A percentile compares a stretch with the other conserved stretches of the same genome.
phyloP scores from a whole-genome alignment of 2,888 invertebrate genomes.

The Chloromyia formosa region DNA sequence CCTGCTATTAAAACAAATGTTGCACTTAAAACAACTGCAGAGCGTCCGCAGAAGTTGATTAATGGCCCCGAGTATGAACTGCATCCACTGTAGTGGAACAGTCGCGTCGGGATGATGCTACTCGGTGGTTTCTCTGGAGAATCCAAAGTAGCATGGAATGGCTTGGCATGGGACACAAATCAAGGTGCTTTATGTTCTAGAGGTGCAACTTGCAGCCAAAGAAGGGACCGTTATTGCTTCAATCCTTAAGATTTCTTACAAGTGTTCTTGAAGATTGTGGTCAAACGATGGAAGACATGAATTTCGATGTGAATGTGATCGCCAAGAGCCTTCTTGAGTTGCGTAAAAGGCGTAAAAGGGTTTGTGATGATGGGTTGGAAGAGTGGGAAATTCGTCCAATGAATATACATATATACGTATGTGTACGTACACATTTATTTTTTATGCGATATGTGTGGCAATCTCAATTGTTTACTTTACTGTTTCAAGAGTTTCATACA shows the following conservation, averaged over 20 bases:
- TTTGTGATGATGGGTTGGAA: too few species aligned
- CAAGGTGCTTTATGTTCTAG: constrained; percentile 34
- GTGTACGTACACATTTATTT: too few species aligned
- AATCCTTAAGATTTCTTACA: background rate
- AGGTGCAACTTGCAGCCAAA: background rate
- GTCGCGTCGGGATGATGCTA: background rate
- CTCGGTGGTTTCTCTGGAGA: constrained; percentile 6
- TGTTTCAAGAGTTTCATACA: too few species aligned
- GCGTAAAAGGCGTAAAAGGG: too few species aligned
- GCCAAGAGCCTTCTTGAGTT: too few species aligned
- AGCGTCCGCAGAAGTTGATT: constrained; percentile 25
- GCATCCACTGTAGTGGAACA: background rate
- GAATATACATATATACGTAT: too few species aligned
- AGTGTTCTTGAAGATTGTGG: constrained; percentile 25
- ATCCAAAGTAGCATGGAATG: constrained; percentile 18
- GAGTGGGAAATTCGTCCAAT: too few species aligned
- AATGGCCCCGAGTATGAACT: constrained; percentile 1
- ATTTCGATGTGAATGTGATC: too few species aligned
- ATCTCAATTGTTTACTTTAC: too few species aligned
- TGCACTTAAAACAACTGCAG: constrained; percentile 16
- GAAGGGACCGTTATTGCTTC: constrained; percentile 7
- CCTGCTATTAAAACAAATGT: constrained; percentile 33
- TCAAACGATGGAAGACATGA: background rate
- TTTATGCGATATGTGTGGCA: too few species aligned
- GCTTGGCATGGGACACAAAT: constrained; percentile 22